Conservation (phyloP, 2,888 invertebrate genomes). For the Ommatoiulus sabulosus region DNA sequence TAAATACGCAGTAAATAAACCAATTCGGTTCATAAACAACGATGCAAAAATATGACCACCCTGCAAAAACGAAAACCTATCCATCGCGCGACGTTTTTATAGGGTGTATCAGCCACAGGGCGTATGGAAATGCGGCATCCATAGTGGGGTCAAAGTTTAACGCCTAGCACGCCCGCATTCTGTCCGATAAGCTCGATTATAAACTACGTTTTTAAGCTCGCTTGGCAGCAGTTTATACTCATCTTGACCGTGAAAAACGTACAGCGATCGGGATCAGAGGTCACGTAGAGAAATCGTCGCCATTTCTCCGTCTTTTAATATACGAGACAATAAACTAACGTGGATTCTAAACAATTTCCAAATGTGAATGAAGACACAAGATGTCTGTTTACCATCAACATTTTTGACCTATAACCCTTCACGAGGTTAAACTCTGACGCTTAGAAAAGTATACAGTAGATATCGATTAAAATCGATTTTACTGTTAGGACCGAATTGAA, state of each 20-base stretch:
- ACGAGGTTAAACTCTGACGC: too few species aligned
- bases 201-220: background rate
- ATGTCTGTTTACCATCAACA: background rate
- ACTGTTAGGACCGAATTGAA: too few species aligned
- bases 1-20: slow-evolving; percentile 20
- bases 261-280: background rate
- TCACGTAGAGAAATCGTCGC: background rate
- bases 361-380: background rate
- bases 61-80: slow-evolving; percentile 5
- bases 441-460: too few species aligned
- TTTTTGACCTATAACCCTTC: background rate
- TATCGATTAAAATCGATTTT: too few species aligned
- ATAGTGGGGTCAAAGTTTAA: background rate
- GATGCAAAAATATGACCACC: slow-evolving; percentile 20
- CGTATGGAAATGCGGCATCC: background rate
- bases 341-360: background rate
- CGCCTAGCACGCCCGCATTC: background rate
- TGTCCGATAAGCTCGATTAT: slow-evolving; percentile 10
- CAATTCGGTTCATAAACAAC: slow-evolving; percentile 30
- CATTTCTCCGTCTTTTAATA: background rate
- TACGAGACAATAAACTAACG: slow-evolving; percentile 15
- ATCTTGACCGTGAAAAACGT: slow-evolving; percentile 18
- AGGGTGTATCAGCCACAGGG: background rate
- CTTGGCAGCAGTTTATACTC: background rate
- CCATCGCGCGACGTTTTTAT: background rate